Evolutionary conservation across 1,140 invertebrate genomes (phyloP), one percentile per base, ranked within the genome.

Genomic region (Marisa cornuarietis): DNA sequence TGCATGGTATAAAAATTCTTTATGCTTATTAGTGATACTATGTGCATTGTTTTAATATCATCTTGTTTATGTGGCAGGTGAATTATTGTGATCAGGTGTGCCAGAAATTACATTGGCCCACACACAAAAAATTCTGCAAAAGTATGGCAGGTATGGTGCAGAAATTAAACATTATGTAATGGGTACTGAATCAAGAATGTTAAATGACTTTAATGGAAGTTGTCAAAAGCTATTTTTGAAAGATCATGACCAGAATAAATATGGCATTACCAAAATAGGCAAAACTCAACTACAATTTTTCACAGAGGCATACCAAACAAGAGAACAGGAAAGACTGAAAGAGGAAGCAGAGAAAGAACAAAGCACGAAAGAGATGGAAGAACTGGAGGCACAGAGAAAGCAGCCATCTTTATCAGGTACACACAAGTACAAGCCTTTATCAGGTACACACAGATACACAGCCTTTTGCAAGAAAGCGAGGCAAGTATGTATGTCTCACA

Each of bases 71-170:
- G 72, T 83, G 88, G 72, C 84, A 92, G 78, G 96, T 97, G 20
- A 94, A 95, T 84, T 99, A 99, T 89, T 99, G 98, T 91, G 95
- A 98, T 89, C 93, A 95, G 82, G 94, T 95, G 85, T 99, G 98
- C 90, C 98, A 99, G 90, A 94, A 96, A 84, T 91, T 98, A 13
- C 97, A 99, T 91, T 99, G 98, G 98, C 95, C 95, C 85, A 94
- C 96, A 83, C 98, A 99, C 90, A 99, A 99, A 91, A 98, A 97
- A 89, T 91, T 91, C 69, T 94, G 93, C 85, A 89, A 90, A 69
- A 86, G 84, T 68, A 81, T 91, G 66, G 87, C 86, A 86, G 82
- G 89, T 90, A 81, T 24, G 77, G 24, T 16, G 61, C 7, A 1
- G n/a, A 61, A 16, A 31, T 58, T 74, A 2, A 18, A 52, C n/a